Base-by-base conservation (phyloP, 2,888 invertebrate species). In the Acholoe squamosa region DNA sequence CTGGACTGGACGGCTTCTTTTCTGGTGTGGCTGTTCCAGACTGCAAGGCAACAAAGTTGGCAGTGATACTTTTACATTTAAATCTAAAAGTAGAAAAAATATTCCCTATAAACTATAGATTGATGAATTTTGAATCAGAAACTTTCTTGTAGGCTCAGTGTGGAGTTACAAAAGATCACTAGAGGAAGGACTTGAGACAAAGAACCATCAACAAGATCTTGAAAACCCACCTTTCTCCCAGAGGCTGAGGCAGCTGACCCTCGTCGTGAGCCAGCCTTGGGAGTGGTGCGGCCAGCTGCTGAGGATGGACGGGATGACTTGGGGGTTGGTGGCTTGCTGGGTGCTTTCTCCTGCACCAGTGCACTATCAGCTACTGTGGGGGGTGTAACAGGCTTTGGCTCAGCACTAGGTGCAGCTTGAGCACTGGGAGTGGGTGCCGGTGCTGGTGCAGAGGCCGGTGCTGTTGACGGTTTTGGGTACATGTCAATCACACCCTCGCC, bases 401-500 rank as follows among this genome's bases (percentile, higher is more conserved):
- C n/a, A 12, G 34, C 33, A 10, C 10, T 12, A 10, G 76, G 33
- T 77, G 89, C 22, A 28, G 43, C 22, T n/a, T 16, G 12, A 12
- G 67, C 67, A 12, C 5, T 10, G 25, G 52, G 19, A 0, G 5
- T 51, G 22, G 92, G 90, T 19, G 33, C 12, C 0, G 43, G 43
- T 1, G 1, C 7, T 1, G 76, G n/a, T 14, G 77, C 89, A 16
- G 77, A 19, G 5, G 67, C 71, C 33, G 43, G 43, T 0, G 77
- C 89, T 77, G 89, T 51, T 1, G 28, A 14, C 16, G 52, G 19
- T 34, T 84, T 77, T 19, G 92, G 91, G 34, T 77, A 33, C 86
- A 67, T 90, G 56, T 80, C 90, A 31, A 95, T 95, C 7, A 94
- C 93, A 0, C 93, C 93, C 84, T 95, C 94, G 34, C 94, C 93